phyloP scores from a whole-genome alignment of 53 echinoderm and acorn worm genomes.

The Apostichopus leukothele region DNA sequence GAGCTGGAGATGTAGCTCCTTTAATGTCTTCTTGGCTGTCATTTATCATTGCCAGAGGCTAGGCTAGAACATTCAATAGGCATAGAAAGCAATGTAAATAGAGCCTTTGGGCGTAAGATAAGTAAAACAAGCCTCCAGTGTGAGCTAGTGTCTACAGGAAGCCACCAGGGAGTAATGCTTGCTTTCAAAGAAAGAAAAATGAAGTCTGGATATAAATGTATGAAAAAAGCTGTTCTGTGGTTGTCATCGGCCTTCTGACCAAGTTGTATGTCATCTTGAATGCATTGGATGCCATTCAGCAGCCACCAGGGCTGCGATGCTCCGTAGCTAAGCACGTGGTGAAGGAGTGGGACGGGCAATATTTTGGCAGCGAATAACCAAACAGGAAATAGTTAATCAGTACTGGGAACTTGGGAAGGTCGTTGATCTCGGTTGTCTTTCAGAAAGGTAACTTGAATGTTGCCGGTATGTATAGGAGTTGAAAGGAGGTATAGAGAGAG shows the following conservation, averaged over 20 bases:
- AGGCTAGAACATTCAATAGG: slow-evolving; percentile 17
- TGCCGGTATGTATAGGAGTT: too few relatives aligned
- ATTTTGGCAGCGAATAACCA: not conserved
- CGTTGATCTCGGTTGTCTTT: not conserved
- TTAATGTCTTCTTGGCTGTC: not conserved
- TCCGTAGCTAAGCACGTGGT: not conserved
- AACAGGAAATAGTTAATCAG: not conserved
- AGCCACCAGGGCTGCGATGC: too few relatives aligned
- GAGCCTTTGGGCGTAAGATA: slow-evolving; percentile 7
- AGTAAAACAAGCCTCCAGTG: slow-evolving; percentile 22
- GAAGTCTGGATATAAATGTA: not conserved
- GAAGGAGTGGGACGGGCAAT: not conserved
- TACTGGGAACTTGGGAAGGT: not conserved
- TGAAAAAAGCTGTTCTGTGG: too few relatives aligned
- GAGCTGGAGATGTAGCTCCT: not conserved
- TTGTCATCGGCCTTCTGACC: too few relatives aligned
- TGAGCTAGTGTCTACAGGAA: not conserved
- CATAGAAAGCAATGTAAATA: slow-evolving; percentile 16
- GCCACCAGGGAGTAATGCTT: not conserved
- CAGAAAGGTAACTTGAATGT: too few relatives aligned
- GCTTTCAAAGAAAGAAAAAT: not conserved
- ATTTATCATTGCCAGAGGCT: not conserved
- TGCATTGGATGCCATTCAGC: too few relatives aligned
- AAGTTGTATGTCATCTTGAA: too few relatives aligned
- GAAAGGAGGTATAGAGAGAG: too few relatives aligned